Base-by-base conservation (phyloP, 2,888 invertebrate genomes). In the Hemaris fuciformis region DNA sequence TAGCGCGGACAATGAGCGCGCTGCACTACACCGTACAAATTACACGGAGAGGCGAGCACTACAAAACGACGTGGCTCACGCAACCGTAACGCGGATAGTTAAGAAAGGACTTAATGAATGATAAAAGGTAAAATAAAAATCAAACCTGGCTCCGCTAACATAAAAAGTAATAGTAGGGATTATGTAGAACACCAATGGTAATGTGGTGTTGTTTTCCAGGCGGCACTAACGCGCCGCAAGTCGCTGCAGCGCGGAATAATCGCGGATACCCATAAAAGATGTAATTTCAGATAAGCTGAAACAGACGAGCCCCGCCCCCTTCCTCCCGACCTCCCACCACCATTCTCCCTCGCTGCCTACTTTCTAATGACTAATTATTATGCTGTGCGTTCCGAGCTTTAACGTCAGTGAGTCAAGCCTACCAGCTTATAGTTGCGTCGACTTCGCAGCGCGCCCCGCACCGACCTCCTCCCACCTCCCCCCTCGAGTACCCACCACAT, bases 361-460 rank as follows among this genome's bases (percentile, higher is more conserved):
- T 91, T 91, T 91, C 92, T 92, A 92, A 92, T 92, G 92, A 92
- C 92, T 92, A 92, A 92, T 91, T 92, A 92, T 92, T 92, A 92
- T 92, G 91, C 91, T 90, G 89, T 91, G 90, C 91, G 90, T 90
- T 91, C 81, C 87, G 81, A 90, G 90, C 89, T 88, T 90, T 85
- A 88, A 84, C 88, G 86, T 89, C 87, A 86, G 87, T 75, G 70
- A 79, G 71, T 73, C 72, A 74, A 71, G 79, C 81, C 83, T 84
- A 85, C 84, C 81, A 82, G 83, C 81, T 79, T 77, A 76, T 80
- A 80, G 79, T 80, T 74, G 70, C 71, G 74, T 77, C 76, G 74
- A 75, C 79, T 83, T 77, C 81, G 82, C 80, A 80, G 81, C 83
- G 81, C 81, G 81, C 79, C 79, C 77, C 79, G 15, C 10, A 15